phyloP scores from a whole-genome alignment of 2,888 invertebrate species.

The Lysandra bellargus region DNA sequence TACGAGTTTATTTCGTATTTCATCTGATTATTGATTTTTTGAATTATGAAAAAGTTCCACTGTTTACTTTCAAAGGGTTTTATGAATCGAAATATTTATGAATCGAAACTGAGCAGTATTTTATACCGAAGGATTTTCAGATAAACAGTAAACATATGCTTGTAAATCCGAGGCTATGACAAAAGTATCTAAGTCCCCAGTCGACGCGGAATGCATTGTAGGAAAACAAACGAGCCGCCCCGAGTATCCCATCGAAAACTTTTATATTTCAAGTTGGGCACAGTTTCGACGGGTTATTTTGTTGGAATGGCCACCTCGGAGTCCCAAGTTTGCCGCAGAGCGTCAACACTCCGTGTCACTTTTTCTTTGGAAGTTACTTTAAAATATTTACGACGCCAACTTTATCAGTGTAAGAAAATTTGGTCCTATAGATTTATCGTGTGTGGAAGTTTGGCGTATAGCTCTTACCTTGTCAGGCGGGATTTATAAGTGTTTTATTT shows the following conservation, averaged over 20 bases:
- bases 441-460: constrained; percentile 63
- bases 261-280: constrained; percentile 69
- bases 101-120: not conserved
- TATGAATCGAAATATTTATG: not conserved
- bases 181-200: constrained; percentile 45
- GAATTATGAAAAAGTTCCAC: too few relatives aligned
- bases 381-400: constrained; percentile 77
- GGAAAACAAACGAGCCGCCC: constrained; percentile 58
- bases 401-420: constrained; percentile 63
- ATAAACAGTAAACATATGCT: constrained; percentile 40
- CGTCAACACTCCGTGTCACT: constrained; percentile 75
- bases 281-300: constrained; percentile 71
- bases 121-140: constrained; percentile 13
- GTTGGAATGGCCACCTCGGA: constrained; percentile 58
- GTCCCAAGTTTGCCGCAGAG: constrained; percentile 56
- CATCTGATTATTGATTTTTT: not conserved
- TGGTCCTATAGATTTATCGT: constrained; percentile 69
- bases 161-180: constrained; percentile 46
- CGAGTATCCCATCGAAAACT: constrained; percentile 59
- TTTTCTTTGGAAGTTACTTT: constrained; percentile 72
- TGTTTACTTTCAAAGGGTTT: too few relatives aligned
- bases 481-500: constrained; percentile 63
- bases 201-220: constrained; percentile 46
- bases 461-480: constrained; percentile 52
- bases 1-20: not conserved